Base-by-base conservation (phyloP, 2,113 vertebrate species). In the Apaloderma vittatum region DNA sequence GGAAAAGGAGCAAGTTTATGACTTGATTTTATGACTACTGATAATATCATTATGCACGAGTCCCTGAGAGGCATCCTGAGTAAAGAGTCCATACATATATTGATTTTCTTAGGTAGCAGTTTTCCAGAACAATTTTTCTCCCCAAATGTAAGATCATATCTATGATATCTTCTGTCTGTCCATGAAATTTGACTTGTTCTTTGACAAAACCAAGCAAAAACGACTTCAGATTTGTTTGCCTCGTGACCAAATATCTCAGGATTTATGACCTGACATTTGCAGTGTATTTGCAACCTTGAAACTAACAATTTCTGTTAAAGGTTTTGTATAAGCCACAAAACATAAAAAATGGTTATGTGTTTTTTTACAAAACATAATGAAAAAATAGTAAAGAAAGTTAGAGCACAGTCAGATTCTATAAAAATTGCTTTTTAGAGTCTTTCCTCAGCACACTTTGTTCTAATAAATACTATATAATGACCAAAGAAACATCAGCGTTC, bases 381-480 rank as follows among this genome's bases (percentile, higher is more conserved):
- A 76, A 91, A 92, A 66, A 23, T 3, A 66, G 17, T 61, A 46
- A 90, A 78, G 29, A 68, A 91, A 88, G 40, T 74, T 43, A 58
- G 1, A 71, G 3, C 17, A 88, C 13, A 45, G 37, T 32, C 66
- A 12, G 8, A 54, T 90, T 83, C 63, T 62, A 54, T 19, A 46
- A 83, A 90, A 93, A 32, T 6, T 61, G 7, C 2, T 68, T 82
- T 91, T 82, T 73, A 49, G 15, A 61, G 16, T 62, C 36, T 90
- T 86, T 65, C 16, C 13, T 88, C 29, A 79, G 34, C 19, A 40
- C 3, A 12, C 2, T 72, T 45, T 61, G 15, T 57, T 61, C 16
- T 24, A 72, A 79, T 82, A 96, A 90, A 93, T 82, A 92, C 13
- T 71, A 30, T 54, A 92, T 90, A 92, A 86, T 62, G 46, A 73